A percentile compares a stretch with the other conserved stretches of the same genome.
Evolutionary conservation across 2,888 invertebrate genomes (phyloP).

Genomic region (Cataglyphis rosenhaueri): DNA sequence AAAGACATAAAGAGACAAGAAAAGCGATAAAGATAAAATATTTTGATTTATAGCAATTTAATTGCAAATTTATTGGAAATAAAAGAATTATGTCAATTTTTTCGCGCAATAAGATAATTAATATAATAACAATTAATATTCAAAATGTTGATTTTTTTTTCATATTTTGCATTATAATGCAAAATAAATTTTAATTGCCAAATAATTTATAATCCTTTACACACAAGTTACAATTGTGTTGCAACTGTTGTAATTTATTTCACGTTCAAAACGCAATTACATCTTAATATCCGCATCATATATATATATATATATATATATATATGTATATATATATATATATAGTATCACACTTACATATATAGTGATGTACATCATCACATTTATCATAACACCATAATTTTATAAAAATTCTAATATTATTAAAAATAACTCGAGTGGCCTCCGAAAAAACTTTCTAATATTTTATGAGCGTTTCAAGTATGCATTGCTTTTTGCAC

Average conservation of each 20-base stretch:
- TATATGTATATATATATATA: too few relatives aligned
- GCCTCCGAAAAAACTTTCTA: conserved; percentile 27
- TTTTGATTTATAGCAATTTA: background rate
- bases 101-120: background rate
- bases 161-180: background rate
- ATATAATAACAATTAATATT: background rate
- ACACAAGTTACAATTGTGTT: background rate
- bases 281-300: background rate
- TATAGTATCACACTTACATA: background rate
- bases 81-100: background rate
- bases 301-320: background rate
- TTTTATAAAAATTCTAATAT: conserved; percentile 18
- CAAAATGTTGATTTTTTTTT: background rate
- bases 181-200: background rate
- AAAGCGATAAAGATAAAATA: background rate
- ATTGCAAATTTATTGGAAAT: background rate
- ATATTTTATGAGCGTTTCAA: background rate
- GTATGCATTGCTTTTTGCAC: background rate
- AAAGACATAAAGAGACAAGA: background rate
- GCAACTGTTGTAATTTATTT: background rate
- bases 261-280: background rate
- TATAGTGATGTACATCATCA: background rate
- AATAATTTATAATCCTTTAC: background rate
- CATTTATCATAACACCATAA: background rate
- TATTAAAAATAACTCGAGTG: conserved; percentile 39